Conservation (phyloP, 2,113 vertebrate species). For the Anolis sagrei region DNA sequence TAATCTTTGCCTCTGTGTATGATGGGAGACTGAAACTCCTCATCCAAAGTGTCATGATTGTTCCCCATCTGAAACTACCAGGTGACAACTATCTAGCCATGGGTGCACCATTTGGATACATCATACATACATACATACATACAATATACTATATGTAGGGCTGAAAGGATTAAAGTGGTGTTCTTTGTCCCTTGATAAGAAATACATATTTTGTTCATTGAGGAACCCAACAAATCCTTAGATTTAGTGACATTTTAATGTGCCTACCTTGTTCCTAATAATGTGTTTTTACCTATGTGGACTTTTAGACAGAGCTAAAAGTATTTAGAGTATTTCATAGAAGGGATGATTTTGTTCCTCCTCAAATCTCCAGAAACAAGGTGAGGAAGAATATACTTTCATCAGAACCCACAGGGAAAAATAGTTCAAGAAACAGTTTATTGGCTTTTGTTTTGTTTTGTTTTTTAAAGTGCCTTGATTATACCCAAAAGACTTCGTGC, state of each 20-base stretch:
- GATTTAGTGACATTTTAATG: neutral
- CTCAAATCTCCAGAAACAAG: neutral
- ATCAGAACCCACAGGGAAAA: neutral
- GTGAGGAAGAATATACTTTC: neutral
- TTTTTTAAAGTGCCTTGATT: neutral
- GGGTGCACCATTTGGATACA: neutral
- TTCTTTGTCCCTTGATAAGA: neutral
- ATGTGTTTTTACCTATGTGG: neutral
- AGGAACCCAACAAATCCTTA: neutral
- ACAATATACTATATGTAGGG: neutral
- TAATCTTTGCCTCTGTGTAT: too few species aligned
- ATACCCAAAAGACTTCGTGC: neutral
- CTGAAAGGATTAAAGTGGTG: neutral
- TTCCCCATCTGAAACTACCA: neutral
- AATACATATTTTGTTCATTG: too few species aligned
- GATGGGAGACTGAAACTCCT: neutral
- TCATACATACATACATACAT: neutral
- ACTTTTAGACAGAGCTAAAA: neutral
- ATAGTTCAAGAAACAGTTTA: neutral
- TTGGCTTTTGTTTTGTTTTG: neutral
- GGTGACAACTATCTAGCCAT: neutral
- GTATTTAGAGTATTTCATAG: neutral
- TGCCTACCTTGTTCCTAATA: neutral
- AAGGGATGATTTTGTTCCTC: neutral
- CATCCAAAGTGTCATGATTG: neutral